Base-by-base conservation (phyloP, 2,113 vertebrate genomes). In the Eidolon helvum region DNA sequence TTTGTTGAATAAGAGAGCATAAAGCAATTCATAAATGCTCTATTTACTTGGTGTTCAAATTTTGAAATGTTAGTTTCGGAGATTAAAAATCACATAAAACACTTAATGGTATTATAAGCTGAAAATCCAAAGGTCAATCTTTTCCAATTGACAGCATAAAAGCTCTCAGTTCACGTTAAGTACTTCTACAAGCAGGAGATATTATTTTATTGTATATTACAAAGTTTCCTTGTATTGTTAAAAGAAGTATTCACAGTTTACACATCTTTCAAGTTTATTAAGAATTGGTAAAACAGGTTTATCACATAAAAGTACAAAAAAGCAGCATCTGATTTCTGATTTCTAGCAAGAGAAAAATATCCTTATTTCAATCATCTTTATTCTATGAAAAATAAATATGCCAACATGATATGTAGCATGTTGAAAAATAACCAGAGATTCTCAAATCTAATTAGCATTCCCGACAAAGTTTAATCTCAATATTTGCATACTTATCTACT, bases 51-150 rank as follows among this genome's bases (percentile, higher is more conserved):
- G 92, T 95, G 94, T 95, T 97, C 89, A 95, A 93, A 98, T 95
- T 96, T 26, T 74, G 79, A 96, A 98, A 96, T 95, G 91, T 97
- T 95, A 96, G 92, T 98, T 98, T 95, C 95, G 19, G 90, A 98
- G 97, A 96, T 97, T 97, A 93, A 95, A 91, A 98, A 97, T 78
- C 96, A 72, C 8, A 97, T 94, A 95, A 97, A 95, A 98, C 94
- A 98, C 95, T 97, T 96, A 98, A 91, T 43, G 93, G 77, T 92
- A 94, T 96, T 96, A 90, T 94, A 18, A n/a, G 55, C 91, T 71
- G 8, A 95, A 96, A 89, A 88, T 50, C 14, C 71, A 92, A 68
- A 98, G 26, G 96, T 96, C 71, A 90, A 14, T 78, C 66, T 94
- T 96, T 91, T 97, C 97, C 83, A 98, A 98, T 96, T 97, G 95